Percentiles rank a stretch among this genome's conserved stretches.
These are phyloP conservation scores for Petrosia ficiformis DNA, from an alignment of 37 sponge, comb jelly and placozoan species.

Conservation along the genomic window DNA sequence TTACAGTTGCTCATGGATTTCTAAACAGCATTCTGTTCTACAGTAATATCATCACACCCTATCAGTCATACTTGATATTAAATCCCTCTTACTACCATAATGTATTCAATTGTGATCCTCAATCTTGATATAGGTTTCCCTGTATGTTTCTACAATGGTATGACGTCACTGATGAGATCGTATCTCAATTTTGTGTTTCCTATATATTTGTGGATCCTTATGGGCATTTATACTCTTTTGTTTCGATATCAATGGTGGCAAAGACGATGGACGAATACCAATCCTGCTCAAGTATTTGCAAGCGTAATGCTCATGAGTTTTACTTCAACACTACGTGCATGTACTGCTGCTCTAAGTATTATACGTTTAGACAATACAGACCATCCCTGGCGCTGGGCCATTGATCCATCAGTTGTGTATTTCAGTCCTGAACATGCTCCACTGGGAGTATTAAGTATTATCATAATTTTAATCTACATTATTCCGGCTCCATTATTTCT, in stretches of 20 bases:
- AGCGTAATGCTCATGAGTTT: not conserved
- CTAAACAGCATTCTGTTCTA: slow-evolving; percentile 48
- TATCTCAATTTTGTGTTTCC: slow-evolving; percentile 40
- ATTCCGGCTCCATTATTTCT: slow-evolving; percentile 31
- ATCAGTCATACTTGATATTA: slow-evolving; percentile 7
- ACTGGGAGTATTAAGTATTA: slow-evolving; percentile 22
- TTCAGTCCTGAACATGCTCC: slow-evolving; percentile 18
- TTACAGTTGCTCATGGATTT: slow-evolving; percentile 41
- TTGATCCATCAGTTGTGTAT: slow-evolving; percentile 31
- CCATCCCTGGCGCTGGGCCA: slow-evolving; percentile 13
- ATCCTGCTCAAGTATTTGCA: not conserved
- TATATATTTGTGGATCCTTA: slow-evolving; percentile 41
- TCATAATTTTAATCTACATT: slow-evolving; percentile 15
- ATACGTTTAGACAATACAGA: not conserved
- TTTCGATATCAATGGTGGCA: not conserved
- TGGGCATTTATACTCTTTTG: not conserved
- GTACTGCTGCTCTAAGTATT: not conserved
- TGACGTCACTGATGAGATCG: slow-evolving; percentile 17
- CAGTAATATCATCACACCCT: slow-evolving; percentile 19
- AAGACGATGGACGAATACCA: not conserved
- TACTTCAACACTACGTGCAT: not conserved
- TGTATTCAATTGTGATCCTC: slow-evolving; percentile 11
- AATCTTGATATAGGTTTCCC: slow-evolving; percentile 36
- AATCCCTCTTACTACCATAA: not conserved
- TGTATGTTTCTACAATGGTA: slow-evolving; percentile 52